Conservation (phyloP, 2,888 invertebrate species). For the Drosophila longiperda region DNA sequence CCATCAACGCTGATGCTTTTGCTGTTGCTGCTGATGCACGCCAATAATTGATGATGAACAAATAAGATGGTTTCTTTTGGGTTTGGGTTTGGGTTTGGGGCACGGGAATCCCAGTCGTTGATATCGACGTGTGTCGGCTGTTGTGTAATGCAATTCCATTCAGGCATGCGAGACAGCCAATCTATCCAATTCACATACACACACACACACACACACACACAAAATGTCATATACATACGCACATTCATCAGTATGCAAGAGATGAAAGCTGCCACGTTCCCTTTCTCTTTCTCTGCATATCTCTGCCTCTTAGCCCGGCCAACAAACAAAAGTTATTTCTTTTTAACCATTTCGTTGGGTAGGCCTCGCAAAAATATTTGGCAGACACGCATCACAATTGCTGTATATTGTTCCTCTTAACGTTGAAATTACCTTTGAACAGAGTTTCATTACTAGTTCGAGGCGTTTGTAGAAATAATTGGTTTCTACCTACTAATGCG, state of each 20-base stretch:
- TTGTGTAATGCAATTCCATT: conserved; percentile 79
- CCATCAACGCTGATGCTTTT: conserved; percentile 63
- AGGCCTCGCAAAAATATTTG: conserved; percentile 61
- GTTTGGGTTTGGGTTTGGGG: neutral
- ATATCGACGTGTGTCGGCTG: conserved; percentile 53
- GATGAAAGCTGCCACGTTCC: conserved; percentile 60
- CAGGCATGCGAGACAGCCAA: conserved; percentile 79
- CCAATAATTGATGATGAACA: conserved; percentile 82
- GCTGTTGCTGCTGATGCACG: conserved; percentile 66
- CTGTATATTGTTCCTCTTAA: conserved; percentile 39
- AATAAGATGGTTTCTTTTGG: conserved; percentile 79
- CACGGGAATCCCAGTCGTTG: conserved; percentile 40
- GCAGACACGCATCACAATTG: conserved; percentile 40
- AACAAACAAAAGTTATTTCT: conserved; percentile 73
- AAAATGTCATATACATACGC: conserved; percentile 28
- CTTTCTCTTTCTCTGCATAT: conserved; percentile 13
- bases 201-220: conserved; percentile 23
- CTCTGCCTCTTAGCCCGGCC: conserved; percentile 41
- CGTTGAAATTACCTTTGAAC: conserved; percentile 1
- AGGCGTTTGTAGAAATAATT: conserved; percentile 3
- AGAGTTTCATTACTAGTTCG: neutral
- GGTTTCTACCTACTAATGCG: neutral
- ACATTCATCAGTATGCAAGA: conserved; percentile 76
- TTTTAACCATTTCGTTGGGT: conserved; percentile 61
- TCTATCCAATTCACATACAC: conserved; percentile 70